These are phyloP conservation scores for Emydocephalus ijimae DNA, from an alignment of 2,113 vertebrate species.

Conservation along the genomic window DNA sequence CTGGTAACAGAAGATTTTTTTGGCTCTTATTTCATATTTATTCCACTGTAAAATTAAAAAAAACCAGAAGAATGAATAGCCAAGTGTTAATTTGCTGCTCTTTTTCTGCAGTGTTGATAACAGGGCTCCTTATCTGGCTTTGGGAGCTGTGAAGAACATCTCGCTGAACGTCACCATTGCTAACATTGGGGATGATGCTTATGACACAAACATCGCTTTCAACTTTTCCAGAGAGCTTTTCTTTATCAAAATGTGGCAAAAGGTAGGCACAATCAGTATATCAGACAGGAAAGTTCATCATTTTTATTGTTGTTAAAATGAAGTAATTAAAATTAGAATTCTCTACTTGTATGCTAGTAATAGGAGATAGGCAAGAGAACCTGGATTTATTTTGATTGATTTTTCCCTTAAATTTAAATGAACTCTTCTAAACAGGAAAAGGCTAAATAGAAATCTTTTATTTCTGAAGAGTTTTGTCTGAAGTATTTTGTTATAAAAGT, in stretches of 20 bases:
- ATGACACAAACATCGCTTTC: constrained; percentile 94
- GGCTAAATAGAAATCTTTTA: background rate
- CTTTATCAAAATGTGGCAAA: constrained; percentile 99
- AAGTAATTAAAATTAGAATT: background rate
- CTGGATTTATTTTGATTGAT: background rate
- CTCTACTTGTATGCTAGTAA: background rate
- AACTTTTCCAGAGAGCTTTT: constrained; percentile 93
- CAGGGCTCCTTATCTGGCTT: constrained; percentile 80
- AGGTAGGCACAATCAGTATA: constrained; percentile 73
- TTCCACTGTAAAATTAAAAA: background rate
- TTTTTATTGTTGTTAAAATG: background rate
- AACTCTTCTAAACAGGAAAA: background rate
- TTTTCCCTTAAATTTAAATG: background rate
- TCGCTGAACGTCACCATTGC: constrained; percentile 91
- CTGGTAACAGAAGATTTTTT: accelerated
- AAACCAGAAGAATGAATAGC: background rate
- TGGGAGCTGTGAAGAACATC: constrained; percentile 92
- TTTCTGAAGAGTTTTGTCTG: background rate
- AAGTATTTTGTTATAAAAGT: background rate
- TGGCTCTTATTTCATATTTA: background rate
- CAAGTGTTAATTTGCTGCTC: constrained; percentile 22
- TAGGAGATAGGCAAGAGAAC: background rate
- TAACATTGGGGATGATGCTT: constrained; percentile 92
- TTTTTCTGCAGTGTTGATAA: constrained; percentile 71
- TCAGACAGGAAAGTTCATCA: background rate